These are phyloP conservation scores for Ectropis grisescens DNA, from an alignment of 1,140 invertebrate species.

Conservation along the genomic window DNA sequence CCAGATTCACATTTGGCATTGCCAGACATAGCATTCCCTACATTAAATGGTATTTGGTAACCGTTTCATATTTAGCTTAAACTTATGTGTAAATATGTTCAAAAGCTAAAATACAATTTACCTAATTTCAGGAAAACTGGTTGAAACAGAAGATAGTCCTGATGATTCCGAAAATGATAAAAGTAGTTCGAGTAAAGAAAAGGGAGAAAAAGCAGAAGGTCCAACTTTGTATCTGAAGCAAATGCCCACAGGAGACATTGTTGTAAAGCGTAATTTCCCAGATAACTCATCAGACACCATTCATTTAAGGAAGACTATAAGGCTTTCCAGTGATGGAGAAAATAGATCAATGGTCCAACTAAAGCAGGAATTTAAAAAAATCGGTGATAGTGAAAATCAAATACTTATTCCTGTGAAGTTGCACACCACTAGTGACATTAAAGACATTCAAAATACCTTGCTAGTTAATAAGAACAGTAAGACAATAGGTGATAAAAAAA, in stretches of 20 bases:
- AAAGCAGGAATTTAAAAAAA: conserved; percentile 46
- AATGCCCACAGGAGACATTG: conserved; percentile 49
- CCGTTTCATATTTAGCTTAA: no score
- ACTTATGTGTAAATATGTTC: no score
- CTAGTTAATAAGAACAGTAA: conserved; percentile 58
- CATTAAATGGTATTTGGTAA: conserved; percentile 71
- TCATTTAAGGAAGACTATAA: conserved; percentile 48
- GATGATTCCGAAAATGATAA: conserved; percentile 56
- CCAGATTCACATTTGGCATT: conserved; percentile 69
- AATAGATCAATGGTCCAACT: conserved; percentile 57
- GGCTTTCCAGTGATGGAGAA: conserved; percentile 52
- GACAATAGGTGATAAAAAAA: conserved; percentile 58
- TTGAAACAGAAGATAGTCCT: conserved; percentile 54
- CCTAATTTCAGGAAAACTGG: conserved; percentile 53
- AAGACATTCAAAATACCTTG: conserved; percentile 61
- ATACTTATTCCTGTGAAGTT: conserved; percentile 52
- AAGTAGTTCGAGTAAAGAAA: conserved; percentile 42
- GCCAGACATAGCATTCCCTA: conserved; percentile 77
- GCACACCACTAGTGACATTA: conserved; percentile 44
- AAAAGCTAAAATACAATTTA: conserved; percentile 3
- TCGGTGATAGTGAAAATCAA: conserved; percentile 54
- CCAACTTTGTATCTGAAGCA: conserved; percentile 53
- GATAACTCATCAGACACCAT: conserved; percentile 50
- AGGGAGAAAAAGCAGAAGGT: conserved; percentile 35
- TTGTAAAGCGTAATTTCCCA: conserved; percentile 46